phyloP scores from a whole-genome alignment of 1,140 invertebrate genomes.

The Euura lappo region DNA sequence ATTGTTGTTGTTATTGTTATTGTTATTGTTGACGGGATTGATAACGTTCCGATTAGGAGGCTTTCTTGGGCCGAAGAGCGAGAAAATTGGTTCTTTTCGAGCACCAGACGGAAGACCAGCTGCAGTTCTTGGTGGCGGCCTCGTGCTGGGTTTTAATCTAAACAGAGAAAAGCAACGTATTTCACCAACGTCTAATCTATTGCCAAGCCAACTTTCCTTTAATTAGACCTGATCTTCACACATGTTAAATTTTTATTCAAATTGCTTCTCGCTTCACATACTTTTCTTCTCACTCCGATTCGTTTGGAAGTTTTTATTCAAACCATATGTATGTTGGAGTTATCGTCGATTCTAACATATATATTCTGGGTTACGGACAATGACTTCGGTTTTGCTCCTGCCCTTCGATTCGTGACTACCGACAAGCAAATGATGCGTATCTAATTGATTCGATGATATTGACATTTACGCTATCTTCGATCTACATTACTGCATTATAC shows the following conservation, averaged over 20 bases:
- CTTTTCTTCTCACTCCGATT: too few species aligned
- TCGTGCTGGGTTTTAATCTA: conserved; percentile 27
- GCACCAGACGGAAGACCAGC: conserved; percentile 16
- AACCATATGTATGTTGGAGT: not conserved
- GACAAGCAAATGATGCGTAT: not conserved
- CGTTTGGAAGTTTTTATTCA: too few species aligned
- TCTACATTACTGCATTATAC: not conserved
- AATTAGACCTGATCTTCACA: too few species aligned
- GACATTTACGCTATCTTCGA: not conserved
- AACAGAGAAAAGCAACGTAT: not conserved
- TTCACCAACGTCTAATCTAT: too few species aligned
- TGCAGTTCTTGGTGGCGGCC: conserved; percentile 15
- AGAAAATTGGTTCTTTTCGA: conserved; percentile 34
- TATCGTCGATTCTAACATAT: not conserved
- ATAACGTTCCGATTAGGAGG: not conserved
- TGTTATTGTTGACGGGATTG: not conserved
- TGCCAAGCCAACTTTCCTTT: too few species aligned
- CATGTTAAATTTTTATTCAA: too few species aligned
- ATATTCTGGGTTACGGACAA: not conserved
- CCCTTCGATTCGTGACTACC: not conserved
- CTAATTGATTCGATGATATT: not conserved
- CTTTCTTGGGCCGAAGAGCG: conserved; percentile 34
- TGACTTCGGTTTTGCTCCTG: not conserved
- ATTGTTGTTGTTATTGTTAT: not conserved
- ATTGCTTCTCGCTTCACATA: too few species aligned